Conservation (phyloP, 2,888 invertebrate species). For the Drosophila melanosoma region DNA sequence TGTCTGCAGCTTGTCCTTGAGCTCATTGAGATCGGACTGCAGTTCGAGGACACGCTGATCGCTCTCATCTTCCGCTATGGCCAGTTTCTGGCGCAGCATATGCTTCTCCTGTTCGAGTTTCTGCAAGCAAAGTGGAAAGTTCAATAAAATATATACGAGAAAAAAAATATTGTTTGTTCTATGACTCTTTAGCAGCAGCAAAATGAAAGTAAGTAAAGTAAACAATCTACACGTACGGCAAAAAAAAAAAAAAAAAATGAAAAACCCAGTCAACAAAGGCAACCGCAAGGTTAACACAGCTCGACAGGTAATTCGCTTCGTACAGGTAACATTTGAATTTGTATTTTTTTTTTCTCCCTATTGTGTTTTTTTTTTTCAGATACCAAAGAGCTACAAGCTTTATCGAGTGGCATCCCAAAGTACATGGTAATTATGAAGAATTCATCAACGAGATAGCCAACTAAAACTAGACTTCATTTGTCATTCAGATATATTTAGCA, state of each 20-base stretch:
- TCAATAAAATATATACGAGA: conserved; percentile 32
- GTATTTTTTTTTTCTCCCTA: conserved; percentile 4
- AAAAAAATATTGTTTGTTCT: conserved; percentile 58
- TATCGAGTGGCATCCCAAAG: conserved; percentile 10
- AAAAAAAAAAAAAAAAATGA: conserved; percentile 24
- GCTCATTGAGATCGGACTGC: conserved; percentile 93
- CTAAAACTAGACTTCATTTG: not conserved
- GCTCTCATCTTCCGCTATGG: conserved; percentile 94
- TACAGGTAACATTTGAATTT: conserved; percentile 57
- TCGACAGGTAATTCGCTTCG: conserved; percentile 54
- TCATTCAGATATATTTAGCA: not conserved
- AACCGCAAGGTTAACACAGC: conserved; percentile 70
- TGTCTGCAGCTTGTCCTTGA: conserved; percentile 91
- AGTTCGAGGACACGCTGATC: conserved; percentile 94
- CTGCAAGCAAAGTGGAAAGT: conserved; percentile 86
- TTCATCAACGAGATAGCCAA: conserved; percentile 3
- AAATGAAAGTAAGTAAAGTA: conserved; percentile 64
- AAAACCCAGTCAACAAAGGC: conserved; percentile 44
- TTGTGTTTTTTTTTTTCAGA: conserved; percentile 3
- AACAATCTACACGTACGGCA: conserved; percentile 69
- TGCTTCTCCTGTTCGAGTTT: conserved; percentile 97
- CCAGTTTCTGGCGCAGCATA: conserved; percentile 92
- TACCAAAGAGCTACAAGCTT: conserved; percentile 21
- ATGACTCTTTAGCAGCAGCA: conserved; percentile 55
- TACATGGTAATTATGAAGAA: conserved; percentile 37